Evolutionary conservation across 2,888 invertebrate genomes (phyloP).

Genomic region (Ramazzottius varieornatus): DNA sequence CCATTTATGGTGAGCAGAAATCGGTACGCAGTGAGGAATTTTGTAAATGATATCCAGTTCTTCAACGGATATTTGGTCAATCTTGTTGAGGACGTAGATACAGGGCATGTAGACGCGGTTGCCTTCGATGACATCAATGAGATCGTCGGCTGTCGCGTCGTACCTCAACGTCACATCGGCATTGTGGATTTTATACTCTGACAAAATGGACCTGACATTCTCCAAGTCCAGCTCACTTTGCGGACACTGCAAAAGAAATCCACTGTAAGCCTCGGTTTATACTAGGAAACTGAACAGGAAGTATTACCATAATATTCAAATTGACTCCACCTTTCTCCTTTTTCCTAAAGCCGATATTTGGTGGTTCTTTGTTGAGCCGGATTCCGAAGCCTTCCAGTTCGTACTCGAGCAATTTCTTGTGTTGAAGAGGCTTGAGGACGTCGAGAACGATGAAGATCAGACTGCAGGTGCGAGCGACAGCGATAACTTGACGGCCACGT

Average conservation of each 20-base stretch:
- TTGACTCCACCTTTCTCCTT: constrained; percentile 99
- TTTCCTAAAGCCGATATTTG: constrained; percentile 75
- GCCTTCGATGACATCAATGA: constrained; percentile 94
- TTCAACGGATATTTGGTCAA: constrained; percentile 41
- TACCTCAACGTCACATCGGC: constrained; percentile 81
- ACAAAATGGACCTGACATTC: constrained; percentile 73
- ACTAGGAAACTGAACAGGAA: not conserved
- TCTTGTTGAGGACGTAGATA: constrained; percentile 94
- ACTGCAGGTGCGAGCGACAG: constrained; percentile 90
- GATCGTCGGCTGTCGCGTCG: constrained; percentile 84
- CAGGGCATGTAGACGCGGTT: constrained; percentile 94
- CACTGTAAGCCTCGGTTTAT: no score
- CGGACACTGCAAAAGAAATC: constrained; percentile 28
- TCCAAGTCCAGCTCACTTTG: constrained; percentile 83
- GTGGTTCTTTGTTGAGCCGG: constrained; percentile 72
- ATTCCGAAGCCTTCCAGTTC: constrained; percentile 98
- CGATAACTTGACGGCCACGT: constrained; percentile 90
- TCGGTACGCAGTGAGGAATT: constrained; percentile 98
- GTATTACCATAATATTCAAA: constrained; percentile 52
- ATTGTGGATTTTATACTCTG: constrained; percentile 94
- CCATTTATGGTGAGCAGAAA: constrained; percentile 98
- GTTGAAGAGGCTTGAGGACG: constrained; percentile 81
- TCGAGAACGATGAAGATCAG: constrained; percentile 91
- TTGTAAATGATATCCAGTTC: constrained; percentile 90
- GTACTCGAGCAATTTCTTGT: constrained; percentile 80